Base-by-base conservation (phyloP, 2,113 vertebrate species). In the Sorex araneus region DNA sequence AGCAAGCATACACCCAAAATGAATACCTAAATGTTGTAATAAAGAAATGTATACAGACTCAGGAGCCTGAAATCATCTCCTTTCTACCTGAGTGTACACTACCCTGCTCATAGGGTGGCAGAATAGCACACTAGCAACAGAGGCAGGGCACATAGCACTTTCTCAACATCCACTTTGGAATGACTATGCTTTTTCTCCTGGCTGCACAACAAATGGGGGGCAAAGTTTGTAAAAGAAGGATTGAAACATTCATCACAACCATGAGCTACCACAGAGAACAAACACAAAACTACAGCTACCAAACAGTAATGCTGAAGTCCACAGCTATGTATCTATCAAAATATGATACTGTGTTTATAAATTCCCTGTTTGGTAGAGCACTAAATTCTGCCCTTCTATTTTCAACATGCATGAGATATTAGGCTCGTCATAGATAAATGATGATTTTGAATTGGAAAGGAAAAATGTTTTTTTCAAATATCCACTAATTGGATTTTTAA, bases 281-380 rank as follows among this genome's bases (percentile, higher is more conserved):
- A 96, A 60, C 89, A 87, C 70, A 66, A 96, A 96, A 94, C 84
- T 93, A 94, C 84, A 93, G 88, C 85, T 95, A 95, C 93, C 87
- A 95, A 94, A 95, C 66, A 94, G 89, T 79, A 88, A 94, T 40
- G 70, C 45, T 69, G 82, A 94, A 81, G 95, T 57, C 94, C 93
- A 94, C 92, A 92, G 36, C 50, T 96, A 95, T 91, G 81, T 86
- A 78, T 91, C 89, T 94, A 91, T 95, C 90, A 89, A 89, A 91
- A 95, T 77, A 70, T 74, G 87, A 95, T 85, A 74, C 70, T 74
- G 11, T 90, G 66, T 95, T 96, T 94, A 83, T 70, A 91, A 84
- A 93, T 84, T 67, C 92, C 67, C 32, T 66, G 75, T 87, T 93
- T 30, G 4, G 27, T 76, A 15, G 67, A 87, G 66, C 83, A 40